Percentiles rank a stretch among this genome's conserved stretches.
Evolutionary conservation across 2,797 vertebrate species (phyloP).

Genomic region (Phoeniculus purpureus): DNA sequence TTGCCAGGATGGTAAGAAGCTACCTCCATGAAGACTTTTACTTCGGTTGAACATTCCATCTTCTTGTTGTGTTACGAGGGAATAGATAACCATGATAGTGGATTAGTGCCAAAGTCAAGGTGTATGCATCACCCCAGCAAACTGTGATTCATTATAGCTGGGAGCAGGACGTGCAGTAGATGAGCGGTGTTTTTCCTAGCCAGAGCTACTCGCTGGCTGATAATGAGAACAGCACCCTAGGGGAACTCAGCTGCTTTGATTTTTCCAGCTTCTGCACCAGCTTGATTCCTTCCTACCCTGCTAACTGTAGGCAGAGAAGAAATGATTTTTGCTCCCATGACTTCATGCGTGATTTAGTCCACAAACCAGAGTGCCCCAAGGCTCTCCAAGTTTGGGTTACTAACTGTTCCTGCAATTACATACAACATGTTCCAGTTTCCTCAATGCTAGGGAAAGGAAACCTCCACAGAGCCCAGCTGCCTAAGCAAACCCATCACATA

Average conservation of each 20-base stretch:
- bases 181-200: slow-evolving; percentile 35
- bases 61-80: neutral
- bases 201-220: slow-evolving; percentile 29
- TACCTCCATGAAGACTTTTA: neutral
- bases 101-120: slow-evolving; percentile 47
- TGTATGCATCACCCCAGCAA: slow-evolving; percentile 14
- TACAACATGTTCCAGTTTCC: neutral
- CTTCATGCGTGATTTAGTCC: slow-evolving; percentile 49
- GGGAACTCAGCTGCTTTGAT: slow-evolving; percentile 36
- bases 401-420: slow-evolving; percentile 22
- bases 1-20: slow-evolving; percentile 1
- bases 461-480: neutral
- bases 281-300: neutral
- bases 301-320: slow-evolving; percentile 8
- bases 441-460: neutral
- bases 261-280: slow-evolving; percentile 42
- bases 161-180: neutral
- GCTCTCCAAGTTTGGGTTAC: slow-evolving; percentile 18
- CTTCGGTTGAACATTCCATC: neutral
- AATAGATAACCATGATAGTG: neutral
- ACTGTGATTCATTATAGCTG: slow-evolving; percentile 41
- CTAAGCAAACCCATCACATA: neutral
- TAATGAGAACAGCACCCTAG: slow-evolving; percentile 45
- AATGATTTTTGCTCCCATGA: slow-evolving; percentile 13
- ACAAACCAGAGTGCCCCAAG: slow-evolving; percentile 2